These are phyloP conservation scores for Apostichopus californicus DNA, from an alignment of 35 echinoderm and acorn worm genomes.

Conservation along the genomic window DNA sequence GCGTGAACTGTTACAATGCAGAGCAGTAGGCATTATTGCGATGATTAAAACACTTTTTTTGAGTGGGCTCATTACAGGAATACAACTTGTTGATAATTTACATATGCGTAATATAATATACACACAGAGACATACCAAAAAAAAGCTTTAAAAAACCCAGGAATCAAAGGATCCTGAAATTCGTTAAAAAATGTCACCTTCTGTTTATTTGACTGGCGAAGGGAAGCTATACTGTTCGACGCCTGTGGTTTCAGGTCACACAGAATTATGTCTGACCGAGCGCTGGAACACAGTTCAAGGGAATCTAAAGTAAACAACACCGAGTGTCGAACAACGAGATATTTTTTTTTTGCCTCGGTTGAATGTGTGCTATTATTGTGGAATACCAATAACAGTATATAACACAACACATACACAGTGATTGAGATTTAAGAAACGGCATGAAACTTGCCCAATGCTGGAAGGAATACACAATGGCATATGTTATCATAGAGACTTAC, in stretches of 20 bases:
- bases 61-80: not conserved
- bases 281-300: slow-evolving; percentile 27
- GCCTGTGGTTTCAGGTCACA: slow-evolving; percentile 48
- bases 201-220: slow-evolving; percentile 1
- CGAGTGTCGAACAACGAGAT: too few species aligned
- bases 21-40: too few species aligned
- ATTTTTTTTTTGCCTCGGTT: too few species aligned
- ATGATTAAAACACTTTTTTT: not conserved
- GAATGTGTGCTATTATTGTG: not conserved
- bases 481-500: not conserved
- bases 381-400: not conserved
- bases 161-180: not conserved
- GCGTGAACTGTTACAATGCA: not conserved
- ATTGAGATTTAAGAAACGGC: not conserved
- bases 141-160: not conserved
- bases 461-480: slow-evolving; percentile 28
- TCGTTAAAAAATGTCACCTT: not conserved
- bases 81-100: not conserved
- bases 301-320: slow-evolving; percentile 35
- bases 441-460: not conserved
- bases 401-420: not conserved
- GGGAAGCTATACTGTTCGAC: not conserved
- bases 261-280: slow-evolving; percentile 23
- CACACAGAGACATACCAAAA: not conserved
- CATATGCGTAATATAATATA: not conserved